Percentiles rank a stretch among this genome's conserved stretches.
Evolutionary conservation across 2,797 vertebrate species (phyloP).

Genomic region (Clarias fuscus): DNA sequence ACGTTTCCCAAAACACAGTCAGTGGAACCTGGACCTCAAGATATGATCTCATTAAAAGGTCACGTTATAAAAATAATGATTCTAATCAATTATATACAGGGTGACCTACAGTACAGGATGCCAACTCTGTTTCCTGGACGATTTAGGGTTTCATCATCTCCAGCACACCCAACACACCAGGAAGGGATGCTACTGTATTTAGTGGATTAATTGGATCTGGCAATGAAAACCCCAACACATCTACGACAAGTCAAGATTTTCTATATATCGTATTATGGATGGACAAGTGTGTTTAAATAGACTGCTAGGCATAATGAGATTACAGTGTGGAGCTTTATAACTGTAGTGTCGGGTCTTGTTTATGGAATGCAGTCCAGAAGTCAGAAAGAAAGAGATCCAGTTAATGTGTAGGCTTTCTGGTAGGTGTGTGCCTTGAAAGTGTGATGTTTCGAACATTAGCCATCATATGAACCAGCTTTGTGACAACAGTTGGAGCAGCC

Average conservation of each 20-base stretch:
- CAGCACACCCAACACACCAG: not conserved
- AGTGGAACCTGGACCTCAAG: not conserved
- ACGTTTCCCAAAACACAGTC: not conserved
- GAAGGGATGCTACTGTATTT: not conserved
- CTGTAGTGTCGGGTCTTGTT: not conserved
- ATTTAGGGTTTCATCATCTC: not conserved
- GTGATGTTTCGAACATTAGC: not conserved
- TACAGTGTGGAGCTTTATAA: not conserved
- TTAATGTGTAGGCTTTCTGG: not conserved
- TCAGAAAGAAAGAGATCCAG: not conserved
- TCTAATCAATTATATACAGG: not conserved
- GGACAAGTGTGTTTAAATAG: not conserved
- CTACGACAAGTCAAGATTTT: too few relatives aligned
- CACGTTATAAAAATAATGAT: not conserved
- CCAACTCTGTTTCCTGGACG: not conserved
- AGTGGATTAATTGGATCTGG: too few relatives aligned
- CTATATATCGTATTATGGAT: not conserved
- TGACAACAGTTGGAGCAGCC: not conserved
- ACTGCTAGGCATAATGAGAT: not conserved
- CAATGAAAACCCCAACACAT: not conserved
- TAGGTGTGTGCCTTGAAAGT: too few relatives aligned
- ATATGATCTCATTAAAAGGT: not conserved
- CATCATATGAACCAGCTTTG: not conserved
- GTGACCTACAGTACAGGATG: not conserved
- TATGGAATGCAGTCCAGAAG: not conserved